Evolutionary conservation across 2,797 vertebrate species (phyloP).

Genomic region (Hylomyscus alleni): DNA sequence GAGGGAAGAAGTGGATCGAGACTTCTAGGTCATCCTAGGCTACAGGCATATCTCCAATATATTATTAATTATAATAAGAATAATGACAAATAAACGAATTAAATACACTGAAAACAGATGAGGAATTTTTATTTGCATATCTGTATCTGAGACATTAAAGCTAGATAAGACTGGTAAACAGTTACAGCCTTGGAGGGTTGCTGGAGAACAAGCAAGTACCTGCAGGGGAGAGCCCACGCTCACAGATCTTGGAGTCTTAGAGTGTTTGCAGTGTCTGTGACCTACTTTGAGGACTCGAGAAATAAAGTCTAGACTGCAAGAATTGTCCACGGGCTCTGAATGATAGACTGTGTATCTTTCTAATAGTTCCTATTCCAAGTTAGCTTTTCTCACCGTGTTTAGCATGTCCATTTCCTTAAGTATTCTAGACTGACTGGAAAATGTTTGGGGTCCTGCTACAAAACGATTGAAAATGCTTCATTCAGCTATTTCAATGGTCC

Average conservation of each 20-base stretch:
- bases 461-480: slow-evolving; percentile 39
- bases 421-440: background rate
- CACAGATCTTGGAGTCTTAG: background rate
- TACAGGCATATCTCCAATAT: too few relatives aligned
- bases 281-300: background rate
- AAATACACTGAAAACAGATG: background rate
- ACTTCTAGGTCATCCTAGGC: background rate
- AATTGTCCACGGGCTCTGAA: background rate
- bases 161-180: background rate
- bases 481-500: background rate
- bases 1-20: background rate
- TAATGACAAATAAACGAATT: background rate
- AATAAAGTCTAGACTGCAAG: background rate
- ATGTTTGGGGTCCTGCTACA: slow-evolving; percentile 29
- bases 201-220: background rate
- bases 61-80: background rate
- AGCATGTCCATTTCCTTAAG: background rate
- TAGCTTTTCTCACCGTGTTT: background rate
- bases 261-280: background rate
- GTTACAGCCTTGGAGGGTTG: background rate
- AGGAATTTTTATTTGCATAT: background rate
- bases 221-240: background rate
- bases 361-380: background rate
- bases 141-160: slow-evolving; percentile 14
- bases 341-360: slow-evolving; percentile 25